These are phyloP conservation scores for Nasonia longicornis DNA, from an alignment of 1,140 invertebrate genomes.

Conservation along the genomic window DNA sequence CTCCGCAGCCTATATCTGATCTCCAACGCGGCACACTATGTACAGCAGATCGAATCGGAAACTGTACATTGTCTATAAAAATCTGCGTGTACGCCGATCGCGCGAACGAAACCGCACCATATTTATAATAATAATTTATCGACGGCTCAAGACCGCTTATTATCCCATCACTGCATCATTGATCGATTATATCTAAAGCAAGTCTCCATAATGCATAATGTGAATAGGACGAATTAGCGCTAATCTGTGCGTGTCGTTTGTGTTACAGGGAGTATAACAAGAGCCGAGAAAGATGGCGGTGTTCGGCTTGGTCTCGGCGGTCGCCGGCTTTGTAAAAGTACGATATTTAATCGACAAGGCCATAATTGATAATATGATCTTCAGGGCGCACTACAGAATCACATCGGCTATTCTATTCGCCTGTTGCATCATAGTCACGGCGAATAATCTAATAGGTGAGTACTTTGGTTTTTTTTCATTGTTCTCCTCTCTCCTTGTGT, in stretches of 20 bases:
- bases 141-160: background rate
- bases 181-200: too few species aligned
- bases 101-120: too few species aligned
- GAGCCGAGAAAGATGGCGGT: slow-evolving; percentile 76
- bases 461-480: background rate
- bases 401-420: slow-evolving; percentile 89
- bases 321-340: slow-evolving; percentile 88
- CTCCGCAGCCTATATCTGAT: background rate
- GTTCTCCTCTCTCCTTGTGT: slow-evolving; percentile 50
- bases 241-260: slow-evolving; percentile 19
- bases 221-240: background rate
- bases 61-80: background rate
- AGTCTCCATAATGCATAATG: too few species aligned
- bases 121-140: too few species aligned
- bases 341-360: slow-evolving; percentile 88
- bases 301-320: slow-evolving; percentile 83
- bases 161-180: background rate
- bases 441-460: slow-evolving; percentile 89
- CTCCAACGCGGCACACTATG: background rate
- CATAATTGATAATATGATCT: slow-evolving; percentile 90
- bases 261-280: slow-evolving; percentile 59
- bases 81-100: background rate
- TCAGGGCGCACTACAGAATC: slow-evolving; percentile 90
- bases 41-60: background rate
- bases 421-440: slow-evolving; percentile 88